These are phyloP conservation scores for Steatocranus sp. DNA, from an alignment of 2,797 vertebrate species.

Conservation along the genomic window DNA sequence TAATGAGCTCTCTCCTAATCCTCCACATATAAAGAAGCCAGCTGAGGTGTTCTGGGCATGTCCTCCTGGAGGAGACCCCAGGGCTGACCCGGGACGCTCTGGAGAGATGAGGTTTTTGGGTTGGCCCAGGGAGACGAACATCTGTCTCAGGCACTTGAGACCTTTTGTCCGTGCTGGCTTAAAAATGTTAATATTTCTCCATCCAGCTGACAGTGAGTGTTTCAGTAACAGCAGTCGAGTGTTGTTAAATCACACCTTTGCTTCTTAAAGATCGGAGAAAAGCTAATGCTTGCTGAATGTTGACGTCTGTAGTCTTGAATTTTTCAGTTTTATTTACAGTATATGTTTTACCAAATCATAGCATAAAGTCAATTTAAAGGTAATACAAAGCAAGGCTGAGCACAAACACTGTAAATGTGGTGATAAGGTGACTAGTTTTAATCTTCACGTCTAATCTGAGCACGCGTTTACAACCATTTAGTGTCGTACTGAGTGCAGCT, in stretches of 20 bases:
- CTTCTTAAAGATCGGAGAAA: neutral
- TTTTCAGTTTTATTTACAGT: neutral
- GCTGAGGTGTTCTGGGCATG: neutral
- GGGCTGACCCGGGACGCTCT: neutral
- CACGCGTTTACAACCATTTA: constrained; percentile 1
- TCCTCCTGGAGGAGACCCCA: neutral
- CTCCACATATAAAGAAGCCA: neutral
- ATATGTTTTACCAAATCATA: neutral
- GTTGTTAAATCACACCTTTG: neutral
- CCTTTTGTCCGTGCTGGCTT: neutral
- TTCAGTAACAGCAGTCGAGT: neutral
- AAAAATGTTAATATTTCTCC: neutral
- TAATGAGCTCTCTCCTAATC: neutral
- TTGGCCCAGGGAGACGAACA: neutral
- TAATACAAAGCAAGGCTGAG: constrained; percentile 1
- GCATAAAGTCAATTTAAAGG: neutral
- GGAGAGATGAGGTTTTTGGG: neutral
- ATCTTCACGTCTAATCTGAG: neutral
- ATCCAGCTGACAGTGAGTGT: neutral
- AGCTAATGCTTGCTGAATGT: neutral
- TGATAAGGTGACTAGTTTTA: neutral
- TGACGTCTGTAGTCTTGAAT: neutral
- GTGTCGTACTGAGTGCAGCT: constrained; percentile 1
- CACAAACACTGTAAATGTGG: constrained; percentile 18
- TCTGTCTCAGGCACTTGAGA: neutral